phyloP scores from a whole-genome alignment of 1,140 invertebrate species.

The Brachionus rubens region DNA sequence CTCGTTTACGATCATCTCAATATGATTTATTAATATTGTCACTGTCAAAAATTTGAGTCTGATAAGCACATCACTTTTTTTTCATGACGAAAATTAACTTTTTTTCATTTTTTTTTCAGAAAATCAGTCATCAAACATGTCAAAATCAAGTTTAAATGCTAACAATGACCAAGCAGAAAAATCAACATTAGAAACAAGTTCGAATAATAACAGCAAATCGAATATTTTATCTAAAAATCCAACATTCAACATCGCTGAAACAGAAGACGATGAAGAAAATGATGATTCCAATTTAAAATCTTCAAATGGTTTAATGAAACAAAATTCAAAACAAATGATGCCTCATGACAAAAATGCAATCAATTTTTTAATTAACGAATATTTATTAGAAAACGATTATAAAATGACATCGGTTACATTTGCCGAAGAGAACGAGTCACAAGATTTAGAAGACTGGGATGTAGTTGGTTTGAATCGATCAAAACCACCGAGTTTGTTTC shows the following conservation, averaged over 20 bases:
- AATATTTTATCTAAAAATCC: not conserved
- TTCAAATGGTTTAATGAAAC: not conserved
- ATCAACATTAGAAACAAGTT: not conserved
- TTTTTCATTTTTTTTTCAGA: not conserved
- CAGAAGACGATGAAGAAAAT: not conserved
- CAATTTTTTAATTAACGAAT: slow-evolving; percentile 84
- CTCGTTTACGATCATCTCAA: too few species aligned
- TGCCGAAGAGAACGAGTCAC: slow-evolving; percentile 81
- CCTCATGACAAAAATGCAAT: slow-evolving; percentile 76
- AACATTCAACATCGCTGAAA: not conserved
- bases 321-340: slow-evolving; percentile 48
- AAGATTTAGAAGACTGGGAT: slow-evolving; percentile 90
- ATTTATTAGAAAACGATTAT: slow-evolving; percentile 74
- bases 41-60: too few species aligned
- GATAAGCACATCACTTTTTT: too few species aligned
- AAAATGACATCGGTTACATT: slow-evolving; percentile 86
- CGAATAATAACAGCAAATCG: not conserved
- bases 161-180: not conserved
- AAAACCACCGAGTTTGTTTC: slow-evolving; percentile 72
- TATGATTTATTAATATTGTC: too few species aligned
- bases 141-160: not conserved
- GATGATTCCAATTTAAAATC: not conserved
- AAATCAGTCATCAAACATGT: not conserved
- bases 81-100: too few species aligned
- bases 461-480: slow-evolving; percentile 78